Conservation (phyloP, 1,140 invertebrate species). For the Mizuhopecten yessoensis region DNA sequence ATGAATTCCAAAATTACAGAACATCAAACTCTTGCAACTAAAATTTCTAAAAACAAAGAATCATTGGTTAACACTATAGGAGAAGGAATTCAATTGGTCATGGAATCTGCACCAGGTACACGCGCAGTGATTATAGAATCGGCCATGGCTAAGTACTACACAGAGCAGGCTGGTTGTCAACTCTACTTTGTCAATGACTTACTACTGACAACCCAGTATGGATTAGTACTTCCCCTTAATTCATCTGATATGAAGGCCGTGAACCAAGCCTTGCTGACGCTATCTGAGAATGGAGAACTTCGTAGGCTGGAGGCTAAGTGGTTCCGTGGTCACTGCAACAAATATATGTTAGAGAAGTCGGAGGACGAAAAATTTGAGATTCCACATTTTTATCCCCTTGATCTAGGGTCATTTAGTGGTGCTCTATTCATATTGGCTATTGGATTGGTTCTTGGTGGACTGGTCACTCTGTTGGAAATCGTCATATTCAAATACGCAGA, state of each 20-base stretch:
- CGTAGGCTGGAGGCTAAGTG: slow-evolving; percentile 68
- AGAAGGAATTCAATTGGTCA: slow-evolving; percentile 71
- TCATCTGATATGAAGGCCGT: slow-evolving; percentile 52
- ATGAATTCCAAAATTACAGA: slow-evolving; percentile 82
- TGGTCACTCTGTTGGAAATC: slow-evolving; percentile 67
- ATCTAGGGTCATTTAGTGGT: slow-evolving; percentile 73
- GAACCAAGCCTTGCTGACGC: slow-evolving; percentile 60
- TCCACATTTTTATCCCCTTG: slow-evolving; percentile 63
- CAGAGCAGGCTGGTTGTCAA: slow-evolving; percentile 65
- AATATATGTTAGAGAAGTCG: slow-evolving; percentile 58
- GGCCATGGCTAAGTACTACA: slow-evolving; percentile 87
- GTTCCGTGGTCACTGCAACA: slow-evolving; percentile 67
- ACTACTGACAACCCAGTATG: slow-evolving; percentile 62
- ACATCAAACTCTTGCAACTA: neutral
- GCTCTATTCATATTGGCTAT: slow-evolving; percentile 68
- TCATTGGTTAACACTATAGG: slow-evolving; percentile 56
- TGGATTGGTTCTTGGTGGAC: slow-evolving; percentile 67
- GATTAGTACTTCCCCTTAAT: slow-evolving; percentile 58
- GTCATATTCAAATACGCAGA: slow-evolving; percentile 71
- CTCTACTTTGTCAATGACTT: slow-evolving; percentile 69
- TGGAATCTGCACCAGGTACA: slow-evolving; percentile 86
- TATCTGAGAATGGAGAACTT: slow-evolving; percentile 67
- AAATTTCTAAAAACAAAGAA: neutral
- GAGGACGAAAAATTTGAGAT: slow-evolving; percentile 62
- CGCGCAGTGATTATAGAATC: slow-evolving; percentile 99